phyloP scores from a whole-genome alignment of 2,797 vertebrate genomes.

The Poecilia picta region DNA sequence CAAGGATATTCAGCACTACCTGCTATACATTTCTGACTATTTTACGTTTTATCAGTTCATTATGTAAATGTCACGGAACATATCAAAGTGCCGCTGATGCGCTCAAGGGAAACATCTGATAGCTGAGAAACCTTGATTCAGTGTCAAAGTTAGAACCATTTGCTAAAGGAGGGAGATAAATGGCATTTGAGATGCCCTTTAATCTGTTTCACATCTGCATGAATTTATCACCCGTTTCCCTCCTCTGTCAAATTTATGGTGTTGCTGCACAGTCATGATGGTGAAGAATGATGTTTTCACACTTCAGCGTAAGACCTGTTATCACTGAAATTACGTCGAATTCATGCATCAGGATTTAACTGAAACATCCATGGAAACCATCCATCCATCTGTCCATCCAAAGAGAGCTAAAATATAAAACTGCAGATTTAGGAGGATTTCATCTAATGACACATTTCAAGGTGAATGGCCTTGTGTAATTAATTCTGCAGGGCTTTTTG shows the following conservation, averaged over 20 bases:
- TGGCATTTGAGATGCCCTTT: constrained; percentile 37
- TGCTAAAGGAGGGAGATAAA: constrained; percentile 19
- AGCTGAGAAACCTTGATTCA: constrained; percentile 30
- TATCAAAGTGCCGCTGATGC: constrained; percentile 31
- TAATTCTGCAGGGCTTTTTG: constrained; percentile 30
- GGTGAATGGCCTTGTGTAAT: constrained; percentile 46
- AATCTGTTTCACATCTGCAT: constrained; percentile 39
- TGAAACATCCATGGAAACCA: constrained; percentile 17
- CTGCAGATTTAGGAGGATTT: constrained; percentile 37
- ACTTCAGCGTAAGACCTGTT: constrained; percentile 9
- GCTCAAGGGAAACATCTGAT: constrained; percentile 44
- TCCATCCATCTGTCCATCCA: not conserved
- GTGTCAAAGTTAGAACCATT: constrained; percentile 44
- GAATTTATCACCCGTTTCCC: constrained; percentile 37
- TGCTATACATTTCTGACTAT: constrained; percentile 17
- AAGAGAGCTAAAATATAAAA: constrained; percentile 35
- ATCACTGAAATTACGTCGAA: constrained; percentile 30
- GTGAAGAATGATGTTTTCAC: constrained; percentile 27
- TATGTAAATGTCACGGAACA: constrained; percentile 29
- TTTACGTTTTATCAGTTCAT: constrained; percentile 24
- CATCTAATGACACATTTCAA: constrained; percentile 42
- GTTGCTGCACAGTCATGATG: constrained; percentile 11
- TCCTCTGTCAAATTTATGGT: constrained; percentile 28
- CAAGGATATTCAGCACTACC: not conserved
- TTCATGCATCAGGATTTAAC: constrained; percentile 32